Evolutionary conservation across 1,140 invertebrate species (phyloP).

Genomic region (Tetramorium alpestre): DNA sequence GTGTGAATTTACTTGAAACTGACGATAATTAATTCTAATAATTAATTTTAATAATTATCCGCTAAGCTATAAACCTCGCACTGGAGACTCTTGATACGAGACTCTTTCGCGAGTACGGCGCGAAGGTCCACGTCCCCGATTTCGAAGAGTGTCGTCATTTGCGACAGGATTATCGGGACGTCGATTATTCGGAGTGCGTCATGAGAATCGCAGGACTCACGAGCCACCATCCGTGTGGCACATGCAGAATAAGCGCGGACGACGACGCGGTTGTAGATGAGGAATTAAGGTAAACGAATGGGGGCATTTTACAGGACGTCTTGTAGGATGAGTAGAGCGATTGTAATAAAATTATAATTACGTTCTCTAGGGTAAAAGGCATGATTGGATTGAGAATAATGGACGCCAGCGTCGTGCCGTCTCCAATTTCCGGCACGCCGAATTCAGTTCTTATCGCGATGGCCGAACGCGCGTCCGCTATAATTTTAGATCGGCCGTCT

Average conservation of each 20-base stretch:
- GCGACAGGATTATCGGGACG: constrained; percentile 82
- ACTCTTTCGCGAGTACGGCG: constrained; percentile 87
- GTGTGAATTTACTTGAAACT: background rate
- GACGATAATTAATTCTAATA: background rate
- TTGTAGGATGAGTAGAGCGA: background rate
- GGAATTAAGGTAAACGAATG: constrained; percentile 84
- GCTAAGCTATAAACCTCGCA: constrained; percentile 88
- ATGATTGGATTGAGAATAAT: constrained; percentile 88
- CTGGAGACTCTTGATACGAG: constrained; percentile 86
- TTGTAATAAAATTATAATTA: constrained; percentile 52
- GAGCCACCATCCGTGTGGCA: constrained; percentile 90
- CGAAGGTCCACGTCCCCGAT: constrained; percentile 88
- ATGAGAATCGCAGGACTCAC: constrained; percentile 88
- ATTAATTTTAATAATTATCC: constrained; percentile 29
- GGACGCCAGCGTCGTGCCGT: constrained; percentile 90
- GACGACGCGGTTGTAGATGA: constrained; percentile 86
- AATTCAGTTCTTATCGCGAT: constrained; percentile 89
- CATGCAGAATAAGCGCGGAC: constrained; percentile 87
- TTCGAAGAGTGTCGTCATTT: constrained; percentile 86
- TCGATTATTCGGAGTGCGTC: constrained; percentile 89
- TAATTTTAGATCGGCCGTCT: constrained; percentile 72
- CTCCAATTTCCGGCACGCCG: constrained; percentile 89
- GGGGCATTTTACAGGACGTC: background rate
- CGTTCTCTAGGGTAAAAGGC: constrained; percentile 87
- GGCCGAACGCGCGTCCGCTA: constrained; percentile 88